Evolutionary conservation across 2,113 vertebrate species (phyloP).

Genomic region (Lagenorhynchus albirostris): DNA sequence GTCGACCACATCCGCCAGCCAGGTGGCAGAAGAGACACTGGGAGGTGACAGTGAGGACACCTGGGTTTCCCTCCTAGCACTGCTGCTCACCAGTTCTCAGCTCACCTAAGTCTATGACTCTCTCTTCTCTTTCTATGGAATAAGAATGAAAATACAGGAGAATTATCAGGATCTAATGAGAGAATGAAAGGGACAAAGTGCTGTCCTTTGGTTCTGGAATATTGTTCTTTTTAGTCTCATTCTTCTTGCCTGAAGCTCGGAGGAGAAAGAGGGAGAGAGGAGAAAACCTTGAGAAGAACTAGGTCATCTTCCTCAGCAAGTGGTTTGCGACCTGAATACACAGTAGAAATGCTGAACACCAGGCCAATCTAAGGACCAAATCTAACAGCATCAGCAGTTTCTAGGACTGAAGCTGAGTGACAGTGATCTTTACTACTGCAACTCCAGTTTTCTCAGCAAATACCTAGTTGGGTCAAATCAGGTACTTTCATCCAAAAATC

Average conservation of each 20-base stretch:
- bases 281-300: slow-evolving; percentile 27
- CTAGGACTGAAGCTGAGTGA: not conserved
- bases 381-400: slow-evolving; percentile 46
- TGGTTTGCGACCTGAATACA: not conserved
- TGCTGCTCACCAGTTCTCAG: not conserved
- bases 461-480: not conserved
- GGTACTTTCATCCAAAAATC: not conserved
- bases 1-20: not conserved
- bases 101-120: not conserved
- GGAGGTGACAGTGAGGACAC: not conserved
- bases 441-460: slow-evolving; percentile 23
- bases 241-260: not conserved
- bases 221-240: not conserved
- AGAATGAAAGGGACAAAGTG: not conserved
- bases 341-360: not conserved
- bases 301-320: slow-evolving; percentile 10
- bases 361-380: slow-evolving; percentile 10
- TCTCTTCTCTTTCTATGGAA: not conserved
- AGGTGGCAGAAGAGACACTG: not conserved
- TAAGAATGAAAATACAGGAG: not conserved
- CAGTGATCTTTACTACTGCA: not conserved
- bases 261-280: not conserved
- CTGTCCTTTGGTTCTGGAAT: not conserved
- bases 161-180: not conserved
- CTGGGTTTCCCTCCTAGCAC: not conserved